Conservation (phyloP, 2,797 vertebrate genomes). For the Lutra lutra region DNA sequence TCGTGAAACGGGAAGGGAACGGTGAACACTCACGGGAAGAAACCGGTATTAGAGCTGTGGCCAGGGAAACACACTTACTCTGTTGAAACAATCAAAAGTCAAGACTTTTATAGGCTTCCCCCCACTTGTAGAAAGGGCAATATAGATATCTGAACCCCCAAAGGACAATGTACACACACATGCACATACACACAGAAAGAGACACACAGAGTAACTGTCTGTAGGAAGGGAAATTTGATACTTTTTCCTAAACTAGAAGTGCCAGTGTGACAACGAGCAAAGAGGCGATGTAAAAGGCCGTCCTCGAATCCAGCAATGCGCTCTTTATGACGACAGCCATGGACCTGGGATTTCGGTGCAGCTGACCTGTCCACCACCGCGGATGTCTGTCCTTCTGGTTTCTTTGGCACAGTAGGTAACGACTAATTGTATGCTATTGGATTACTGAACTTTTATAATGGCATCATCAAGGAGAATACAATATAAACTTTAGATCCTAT, state of each 20-base stretch:
- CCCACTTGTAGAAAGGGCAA: not conserved
- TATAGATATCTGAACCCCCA: not conserved
- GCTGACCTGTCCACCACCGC: too few species aligned
- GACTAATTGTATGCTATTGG: not conserved
- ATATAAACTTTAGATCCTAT: not conserved
- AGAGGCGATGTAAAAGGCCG: not conserved
- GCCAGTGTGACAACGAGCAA: not conserved
- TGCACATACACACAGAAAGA: not conserved
- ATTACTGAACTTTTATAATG: not conserved
- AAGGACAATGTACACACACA: not conserved
- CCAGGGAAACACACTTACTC: not conserved
- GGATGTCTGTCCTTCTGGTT: not conserved
- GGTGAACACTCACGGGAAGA: not conserved
- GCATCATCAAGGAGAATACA: too few species aligned
- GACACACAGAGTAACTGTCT: not conserved
- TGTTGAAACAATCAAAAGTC: not conserved
- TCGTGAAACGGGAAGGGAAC: not conserved
- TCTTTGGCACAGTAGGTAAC: too few species aligned
- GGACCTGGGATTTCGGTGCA: not conserved
- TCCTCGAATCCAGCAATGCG: not conserved
- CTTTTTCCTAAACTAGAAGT: not conserved
- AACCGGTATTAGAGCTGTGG: too few species aligned
- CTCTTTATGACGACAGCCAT: not conserved
- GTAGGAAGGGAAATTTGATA: not conserved
- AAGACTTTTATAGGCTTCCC: not conserved